Base-by-base conservation (phyloP, 1,140 invertebrate genomes). In the roundworm (Caenorhabditis elegans) region DNA sequence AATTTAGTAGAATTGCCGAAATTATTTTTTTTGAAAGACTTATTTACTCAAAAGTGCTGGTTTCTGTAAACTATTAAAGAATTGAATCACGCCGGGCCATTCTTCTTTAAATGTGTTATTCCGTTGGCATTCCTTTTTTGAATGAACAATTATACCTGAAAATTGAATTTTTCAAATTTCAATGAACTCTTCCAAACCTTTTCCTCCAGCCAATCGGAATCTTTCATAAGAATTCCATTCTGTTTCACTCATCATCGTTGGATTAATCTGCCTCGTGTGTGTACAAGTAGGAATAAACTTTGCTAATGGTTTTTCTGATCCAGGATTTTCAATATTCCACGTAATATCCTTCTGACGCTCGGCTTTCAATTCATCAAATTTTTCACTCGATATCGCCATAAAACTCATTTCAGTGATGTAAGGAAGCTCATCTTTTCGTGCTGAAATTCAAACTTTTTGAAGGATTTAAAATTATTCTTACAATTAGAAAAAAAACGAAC, bases 341-440 rank as follows among this genome's bases (percentile, higher is more conserved):
- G 36, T 39, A 2, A 70, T 4, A 22, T 70, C 34, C 31, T 80
- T 28, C 76, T 24, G 19, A 53, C 80, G 17, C 43, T 79, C 53
- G 0, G 39, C 11, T 31, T 39, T 47, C 26, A 55, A 53, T 51
- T 51, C 43, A 82, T 53, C 75, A 28, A 51, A 51, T 28, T 31
- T 31, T 85, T 85, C 31, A 79, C 65, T 39, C n/a, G 70, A 43
- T n/a, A 70, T 70, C 2, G 60, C 60, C 34, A 85, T 60, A 26
- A 86, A 85, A 19, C 79, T 76, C 78, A 85, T 84, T 76, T 85
- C 84, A 6, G 84, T 85, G 31, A 85, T 83, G n/a, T 84, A 60
- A 10, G 84, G 84, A n/a, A 78, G n/a, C 36, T 70, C 76, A n/a
- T 81, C 55, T 28, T 47, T 46, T 43, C 43, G 51, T 8, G 51